Evolutionary conservation across 2,113 vertebrate species (phyloP).

Genomic region (Malurus cyaneus): DNA sequence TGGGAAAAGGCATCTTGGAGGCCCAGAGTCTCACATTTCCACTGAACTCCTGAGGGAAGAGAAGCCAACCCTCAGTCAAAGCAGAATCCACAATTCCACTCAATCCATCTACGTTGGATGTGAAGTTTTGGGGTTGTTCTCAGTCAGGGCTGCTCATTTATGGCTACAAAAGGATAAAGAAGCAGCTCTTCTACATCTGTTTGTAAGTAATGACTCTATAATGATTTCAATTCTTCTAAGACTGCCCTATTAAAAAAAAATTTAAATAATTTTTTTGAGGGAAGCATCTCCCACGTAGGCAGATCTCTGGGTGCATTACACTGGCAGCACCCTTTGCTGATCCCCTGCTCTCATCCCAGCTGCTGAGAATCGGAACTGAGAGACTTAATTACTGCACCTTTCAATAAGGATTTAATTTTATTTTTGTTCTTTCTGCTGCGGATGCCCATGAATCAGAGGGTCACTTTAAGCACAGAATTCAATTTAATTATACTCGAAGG

Average conservation of each 20-base stretch:
- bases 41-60: not conserved
- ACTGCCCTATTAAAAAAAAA: not conserved
- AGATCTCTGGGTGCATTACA: not conserved
- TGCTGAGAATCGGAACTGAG: slow-evolving; percentile 55
- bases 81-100: not conserved
- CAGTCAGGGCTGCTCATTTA: not conserved
- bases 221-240: not conserved
- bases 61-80: not conserved
- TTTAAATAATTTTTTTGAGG: not conserved
- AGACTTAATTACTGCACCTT: slow-evolving; percentile 75
- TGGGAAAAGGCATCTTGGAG: not conserved
- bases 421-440: slow-evolving; percentile 62
- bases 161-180: not conserved
- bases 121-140: not conserved
- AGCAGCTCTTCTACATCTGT: not conserved
- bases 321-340: not conserved
- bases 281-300: not conserved
- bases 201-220: not conserved
- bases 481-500: slow-evolving; percentile 63
- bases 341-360: slow-evolving; percentile 23
- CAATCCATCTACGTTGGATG: fast-evolving
- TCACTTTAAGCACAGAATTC: slow-evolving; percentile 65
- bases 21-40: not conserved
- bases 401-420: slow-evolving; percentile 65
- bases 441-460: slow-evolving; percentile 66